Evolutionary conservation across 2,113 vertebrate genomes (phyloP).

Genomic region (Vulpes vulpes): DNA sequence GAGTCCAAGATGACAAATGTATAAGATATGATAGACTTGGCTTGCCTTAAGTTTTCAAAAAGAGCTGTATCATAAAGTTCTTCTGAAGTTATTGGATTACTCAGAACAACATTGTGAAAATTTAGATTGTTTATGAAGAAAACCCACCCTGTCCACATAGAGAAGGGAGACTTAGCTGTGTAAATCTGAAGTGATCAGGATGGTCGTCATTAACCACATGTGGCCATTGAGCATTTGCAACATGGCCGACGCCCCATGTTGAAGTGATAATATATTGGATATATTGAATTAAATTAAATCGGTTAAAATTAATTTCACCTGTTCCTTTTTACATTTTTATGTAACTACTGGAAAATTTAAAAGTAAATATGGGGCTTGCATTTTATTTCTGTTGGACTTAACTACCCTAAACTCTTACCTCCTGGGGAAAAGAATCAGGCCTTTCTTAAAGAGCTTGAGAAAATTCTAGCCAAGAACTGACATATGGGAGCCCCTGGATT

Average conservation of each 20-base stretch:
- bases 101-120: background rate
- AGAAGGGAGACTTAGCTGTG: background rate
- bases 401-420: background rate
- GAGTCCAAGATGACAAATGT: constrained; percentile 4
- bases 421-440: background rate
- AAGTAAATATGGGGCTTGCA: background rate
- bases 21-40: background rate
- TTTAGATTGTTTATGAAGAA: constrained; percentile 23
- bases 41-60: constrained; percentile 20
- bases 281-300: background rate
- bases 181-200: background rate
- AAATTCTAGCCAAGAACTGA: constrained; percentile 32
- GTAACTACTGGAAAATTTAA: constrained; percentile 19
- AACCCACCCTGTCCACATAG: background rate
- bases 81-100: background rate
- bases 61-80: background rate
- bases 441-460: constrained; percentile 42
- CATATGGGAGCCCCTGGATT: background rate
- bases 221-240: background rate
- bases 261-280: constrained; percentile 28
- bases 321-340: constrained; percentile 41
- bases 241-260: background rate
- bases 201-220: background rate
- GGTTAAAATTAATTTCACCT: constrained; percentile 28
- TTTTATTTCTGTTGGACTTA: constrained; percentile 48